Evolutionary conservation across 92 coral and sea anemone species (phyloP).

Genomic region (Isaurus tuberculatus): DNA sequence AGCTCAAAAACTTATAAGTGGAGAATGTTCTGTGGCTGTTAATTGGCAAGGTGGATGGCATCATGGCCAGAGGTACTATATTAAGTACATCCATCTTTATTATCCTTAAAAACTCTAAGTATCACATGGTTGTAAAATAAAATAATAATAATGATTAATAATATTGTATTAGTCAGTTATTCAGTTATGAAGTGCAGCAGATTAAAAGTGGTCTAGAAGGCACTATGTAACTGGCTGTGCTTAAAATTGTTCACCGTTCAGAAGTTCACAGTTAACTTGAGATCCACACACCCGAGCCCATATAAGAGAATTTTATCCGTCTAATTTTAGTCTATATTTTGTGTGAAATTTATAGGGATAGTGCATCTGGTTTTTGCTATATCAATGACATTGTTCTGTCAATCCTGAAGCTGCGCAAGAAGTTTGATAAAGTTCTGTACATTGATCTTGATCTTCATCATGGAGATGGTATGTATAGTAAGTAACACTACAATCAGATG

Average conservation of each 20-base stretch:
- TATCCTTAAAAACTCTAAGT: not conserved
- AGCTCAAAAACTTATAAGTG: conserved; percentile 75
- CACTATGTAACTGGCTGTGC: too few species aligned
- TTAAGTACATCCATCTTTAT: not conserved
- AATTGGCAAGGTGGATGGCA: conserved; percentile 99
- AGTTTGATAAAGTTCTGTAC: conserved; percentile 82
- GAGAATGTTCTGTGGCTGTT: conserved; percentile 80
- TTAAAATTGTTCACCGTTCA: too few species aligned
- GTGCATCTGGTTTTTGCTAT: conserved; percentile 97
- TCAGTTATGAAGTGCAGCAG: too few species aligned
- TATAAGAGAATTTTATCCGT: too few species aligned
- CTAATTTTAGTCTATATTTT: too few species aligned
- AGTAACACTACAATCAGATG: too few species aligned
- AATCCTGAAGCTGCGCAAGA: conserved; percentile 88
- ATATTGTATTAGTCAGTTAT: too few species aligned
- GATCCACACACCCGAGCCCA: too few species aligned
- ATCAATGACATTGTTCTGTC: conserved; percentile 95
- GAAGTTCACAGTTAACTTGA: too few species aligned
- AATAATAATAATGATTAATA: not conserved
- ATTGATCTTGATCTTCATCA: conserved; percentile 96
- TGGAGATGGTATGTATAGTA: conserved; percentile 84
- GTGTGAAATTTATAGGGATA: conserved; percentile 70
- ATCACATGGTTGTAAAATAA: too few species aligned
- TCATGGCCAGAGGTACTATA: conserved; percentile 90
- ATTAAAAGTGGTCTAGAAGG: too few species aligned